phyloP scores from a whole-genome alignment of 2,113 vertebrate genomes.

The Fregetta grallaria region DNA sequence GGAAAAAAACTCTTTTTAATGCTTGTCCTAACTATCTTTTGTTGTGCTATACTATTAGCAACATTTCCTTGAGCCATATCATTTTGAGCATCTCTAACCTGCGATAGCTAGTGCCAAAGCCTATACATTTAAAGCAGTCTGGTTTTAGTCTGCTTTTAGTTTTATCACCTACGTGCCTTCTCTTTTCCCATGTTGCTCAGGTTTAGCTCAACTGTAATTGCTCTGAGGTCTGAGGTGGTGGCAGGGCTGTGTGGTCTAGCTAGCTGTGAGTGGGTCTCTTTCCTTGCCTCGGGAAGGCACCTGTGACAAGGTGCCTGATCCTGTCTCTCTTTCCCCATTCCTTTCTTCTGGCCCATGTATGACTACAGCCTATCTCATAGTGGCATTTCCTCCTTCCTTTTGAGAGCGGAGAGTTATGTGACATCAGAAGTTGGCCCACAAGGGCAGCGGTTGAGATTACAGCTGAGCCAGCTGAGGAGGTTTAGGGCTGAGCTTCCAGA shows the following conservation, averaged over 20 bases:
- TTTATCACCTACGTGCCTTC: not conserved
- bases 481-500: not conserved
- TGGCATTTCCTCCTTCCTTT: not conserved
- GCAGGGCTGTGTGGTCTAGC: not conserved
- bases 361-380: not conserved
- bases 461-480: not conserved
- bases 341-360: not conserved
- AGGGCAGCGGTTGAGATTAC: not conserved
- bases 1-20: not conserved
- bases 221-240: not conserved
- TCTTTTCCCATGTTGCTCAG: not conserved
- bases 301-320: not conserved
- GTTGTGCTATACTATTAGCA: not conserved
- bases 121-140: not conserved
- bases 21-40: not conserved
- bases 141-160: not conserved
- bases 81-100: not conserved
- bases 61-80: not conserved
- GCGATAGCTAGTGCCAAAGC: not conserved
- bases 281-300: not conserved
- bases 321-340: not conserved
- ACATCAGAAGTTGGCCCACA: not conserved
- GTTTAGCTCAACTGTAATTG: not conserved
- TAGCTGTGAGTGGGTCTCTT: not conserved
- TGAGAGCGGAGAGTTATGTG: not conserved